phyloP scores from a whole-genome alignment of 1,140 invertebrate species.

The Colletes latitarsis region DNA sequence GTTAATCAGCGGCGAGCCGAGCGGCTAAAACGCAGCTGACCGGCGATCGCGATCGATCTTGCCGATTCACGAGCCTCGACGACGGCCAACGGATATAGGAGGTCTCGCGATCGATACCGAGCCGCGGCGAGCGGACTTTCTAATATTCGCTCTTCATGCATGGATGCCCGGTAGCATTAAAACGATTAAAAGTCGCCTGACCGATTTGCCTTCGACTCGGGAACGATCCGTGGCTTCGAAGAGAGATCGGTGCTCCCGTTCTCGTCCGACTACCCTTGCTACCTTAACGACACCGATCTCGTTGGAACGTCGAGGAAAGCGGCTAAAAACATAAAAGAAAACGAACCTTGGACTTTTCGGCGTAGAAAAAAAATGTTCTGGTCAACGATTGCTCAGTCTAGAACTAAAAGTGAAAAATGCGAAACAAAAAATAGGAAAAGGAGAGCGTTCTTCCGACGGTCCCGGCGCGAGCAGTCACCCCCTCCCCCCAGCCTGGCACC shows the following conservation, averaged over 20 bases:
- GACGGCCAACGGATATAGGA: not conserved
- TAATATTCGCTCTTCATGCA: constrained; percentile 38
- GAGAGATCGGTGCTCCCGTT: not conserved
- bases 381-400: not conserved
- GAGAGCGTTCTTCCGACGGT: too few relatives aligned
- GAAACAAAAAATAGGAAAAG: too few relatives aligned
- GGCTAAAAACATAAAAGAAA: constrained; percentile 7
- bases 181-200: constrained; percentile 32
- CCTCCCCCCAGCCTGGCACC: not conserved
- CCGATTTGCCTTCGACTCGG: constrained; percentile 26
- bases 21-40: too few relatives aligned
- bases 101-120: not conserved
- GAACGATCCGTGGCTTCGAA: too few relatives aligned
- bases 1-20: constrained; percentile 38
- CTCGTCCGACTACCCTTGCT: too few relatives aligned
- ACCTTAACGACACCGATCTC: not conserved
- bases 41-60: constrained; percentile 10
- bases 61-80: constrained; percentile 9
- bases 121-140: constrained; percentile 33
- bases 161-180: constrained; percentile 18
- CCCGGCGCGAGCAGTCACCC: not conserved
- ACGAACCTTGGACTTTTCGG: not conserved
- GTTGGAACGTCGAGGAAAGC: too few relatives aligned
- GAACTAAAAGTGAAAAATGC: not conserved
- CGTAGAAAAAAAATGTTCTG: too few relatives aligned